Evolutionary conservation across 2,797 vertebrate genomes (phyloP).

Genomic region (Peromyscus attwateri): DNA sequence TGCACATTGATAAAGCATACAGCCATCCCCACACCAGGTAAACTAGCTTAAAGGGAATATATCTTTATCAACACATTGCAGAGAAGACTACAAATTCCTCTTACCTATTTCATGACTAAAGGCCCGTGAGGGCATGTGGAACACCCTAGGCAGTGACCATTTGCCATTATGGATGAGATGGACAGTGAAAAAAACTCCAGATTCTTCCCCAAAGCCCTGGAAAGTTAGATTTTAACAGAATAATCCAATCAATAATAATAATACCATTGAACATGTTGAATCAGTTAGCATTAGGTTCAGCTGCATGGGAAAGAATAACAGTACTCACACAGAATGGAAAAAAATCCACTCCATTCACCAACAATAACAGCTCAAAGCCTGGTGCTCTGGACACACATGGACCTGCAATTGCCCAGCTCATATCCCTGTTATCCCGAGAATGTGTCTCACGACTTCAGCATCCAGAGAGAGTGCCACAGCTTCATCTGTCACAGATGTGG

Average conservation of each 20-base stretch:
- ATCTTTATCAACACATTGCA: not conserved
- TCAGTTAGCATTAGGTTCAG: not conserved
- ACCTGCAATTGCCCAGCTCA: not conserved
- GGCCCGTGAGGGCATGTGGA: accelerated
- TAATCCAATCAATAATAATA: not conserved
- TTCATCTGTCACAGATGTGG: not conserved
- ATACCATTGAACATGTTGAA: not conserved
- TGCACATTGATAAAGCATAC: not conserved
- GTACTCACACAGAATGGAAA: not conserved
- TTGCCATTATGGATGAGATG: not conserved
- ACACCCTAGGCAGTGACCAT: accelerated
- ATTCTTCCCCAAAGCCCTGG: not conserved
- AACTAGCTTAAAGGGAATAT: not conserved
- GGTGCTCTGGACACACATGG: accelerated
- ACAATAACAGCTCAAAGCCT: not conserved
- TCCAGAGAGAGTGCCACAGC: not conserved
- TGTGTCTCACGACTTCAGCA: not conserved
- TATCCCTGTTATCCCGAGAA: not conserved
- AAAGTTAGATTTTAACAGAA: not conserved
- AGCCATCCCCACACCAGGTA: not conserved
- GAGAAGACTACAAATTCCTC: not conserved
- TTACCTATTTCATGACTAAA: not conserved
- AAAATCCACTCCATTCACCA: not conserved
- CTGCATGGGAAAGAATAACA: not conserved
- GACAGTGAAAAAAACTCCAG: not conserved